Base-by-base conservation (phyloP, 1,140 invertebrate genomes). In the Helicoverpa zea region DNA sequence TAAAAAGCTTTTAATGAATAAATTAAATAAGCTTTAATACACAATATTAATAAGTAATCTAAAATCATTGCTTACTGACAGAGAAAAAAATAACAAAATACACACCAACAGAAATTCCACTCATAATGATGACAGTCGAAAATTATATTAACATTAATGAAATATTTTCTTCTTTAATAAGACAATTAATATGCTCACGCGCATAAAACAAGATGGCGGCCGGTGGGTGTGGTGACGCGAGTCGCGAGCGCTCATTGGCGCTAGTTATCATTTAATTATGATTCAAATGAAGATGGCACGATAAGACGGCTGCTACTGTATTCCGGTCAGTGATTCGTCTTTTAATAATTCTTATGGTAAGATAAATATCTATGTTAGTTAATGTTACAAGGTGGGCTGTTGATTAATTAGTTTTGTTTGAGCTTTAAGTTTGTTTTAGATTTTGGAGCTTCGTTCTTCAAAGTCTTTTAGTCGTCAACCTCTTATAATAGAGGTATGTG, bases 141-240 rank as follows among this genome's bases (percentile, higher is more conserved):
- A 76, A 63, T 76, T 29, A 56, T n/a, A 66, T 66, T 4, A 77
- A 77, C 56, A 35, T 58, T 64, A 61, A 77, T 79, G 30, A 75
- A 49, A 13, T 23, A 68, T 83, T 83, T 81, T 61, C 23, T 72
- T 30, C 78, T 30, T 76, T 84, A 87, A 87, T 86, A 82, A 83
- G 79, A 63, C 88, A 84, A 91, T 91, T 88, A 91, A 84, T 84
- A 86, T 89, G 89, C 89, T 87, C 86, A 35, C 35, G 83, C 90
- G 91, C 90, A 89, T 82, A 70, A 81, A 83, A 49, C 85, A 92
- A 91, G 77, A 92, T 92, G 91, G 91, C 90, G 84, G 64, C 16
- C 82, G 43, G 86, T 90, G 91, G 89, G 90, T 84, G 90, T 88
- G 89, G 85, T 83, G 64, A 80, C 80, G 61, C 70, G 29, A 81